phyloP scores from a whole-genome alignment of 2,888 invertebrate species.

The Spisula subtruncata region DNA sequence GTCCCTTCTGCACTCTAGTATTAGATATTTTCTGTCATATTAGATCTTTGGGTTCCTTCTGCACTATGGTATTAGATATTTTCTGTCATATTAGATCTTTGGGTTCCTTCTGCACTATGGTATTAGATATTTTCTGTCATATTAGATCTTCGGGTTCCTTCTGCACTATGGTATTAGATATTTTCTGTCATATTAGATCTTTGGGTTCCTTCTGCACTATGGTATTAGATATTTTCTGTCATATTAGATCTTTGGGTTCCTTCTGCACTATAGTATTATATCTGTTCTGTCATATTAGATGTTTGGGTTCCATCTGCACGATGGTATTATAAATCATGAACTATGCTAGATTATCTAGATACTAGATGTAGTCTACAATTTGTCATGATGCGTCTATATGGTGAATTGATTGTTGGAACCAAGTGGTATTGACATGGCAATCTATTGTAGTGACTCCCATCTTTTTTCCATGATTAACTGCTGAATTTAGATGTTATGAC shows the following conservation, averaged over 20 bases:
- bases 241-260: background rate
- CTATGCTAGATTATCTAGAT: too few species aligned
- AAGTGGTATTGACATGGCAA: slow-evolving; percentile 2
- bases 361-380: background rate
- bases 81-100: background rate
- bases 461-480: background rate
- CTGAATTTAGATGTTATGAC: background rate
- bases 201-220: background rate
- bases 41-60: background rate
- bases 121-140: background rate
- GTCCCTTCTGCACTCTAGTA: background rate
- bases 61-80: background rate
- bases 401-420: background rate
- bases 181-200: background rate
- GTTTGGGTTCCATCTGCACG: background rate
- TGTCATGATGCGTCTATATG: background rate
- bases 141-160: background rate
- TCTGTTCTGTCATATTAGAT: background rate
- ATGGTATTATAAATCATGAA: background rate
- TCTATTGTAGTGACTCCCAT: background rate
- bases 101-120: background rate
- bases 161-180: too few species aligned
- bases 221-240: background rate
- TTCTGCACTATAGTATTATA: too few species aligned
- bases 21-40: background rate